Evolutionary conservation across 2,888 invertebrate genomes (phyloP), one percentile per base, ranked within the genome.

Genomic region (Nemotelus nigrinus): DNA sequence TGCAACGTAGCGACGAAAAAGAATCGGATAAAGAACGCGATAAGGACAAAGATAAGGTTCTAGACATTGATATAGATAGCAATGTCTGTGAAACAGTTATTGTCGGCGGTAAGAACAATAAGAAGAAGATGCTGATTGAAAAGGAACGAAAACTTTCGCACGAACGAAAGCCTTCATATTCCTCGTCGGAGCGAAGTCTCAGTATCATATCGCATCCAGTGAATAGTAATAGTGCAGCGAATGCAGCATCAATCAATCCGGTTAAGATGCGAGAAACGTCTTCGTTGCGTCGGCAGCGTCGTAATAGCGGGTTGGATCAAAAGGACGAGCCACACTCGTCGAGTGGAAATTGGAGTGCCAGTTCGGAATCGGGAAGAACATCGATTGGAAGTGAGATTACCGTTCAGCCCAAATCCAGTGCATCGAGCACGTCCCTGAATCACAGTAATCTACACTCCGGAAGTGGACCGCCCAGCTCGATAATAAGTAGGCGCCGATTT

Each of bases 311-410:
- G 39, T 76, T 84, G 3, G 87, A 89, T 65, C 90, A 89, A 64
- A 93, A 93, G 85, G 95, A 96, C 80, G 94, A 95, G 83, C 93
- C 93, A 53, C 94, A 96, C 87, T 96, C 96, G 1, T 96, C 96
- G 10, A 94, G 95, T 83, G 97, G 97, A 57, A 97, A 97, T 87
- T 97, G 97, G 97, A 96, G 96, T 81, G 96, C 95, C 2, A 96
- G 96, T 84, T 96, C 96, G 0, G 95, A 95, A 86, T 95, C 95
- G 76, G 95, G 95, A 41, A 89, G 95, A 79, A 94, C 95, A 3
- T 95, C 95, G 76, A 93, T 95, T 79, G 95, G 94, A 80, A 95
- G 95, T 70, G 95, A 95, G 88, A 93, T 94, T 68, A 91, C 92
- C 10, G 90, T 91, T 77, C 90, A 89, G 76, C 93, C 93, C 39